These are phyloP conservation scores for Apolygus lucorum DNA, from an alignment of 1,140 invertebrate species.

Conservation along the genomic window DNA sequence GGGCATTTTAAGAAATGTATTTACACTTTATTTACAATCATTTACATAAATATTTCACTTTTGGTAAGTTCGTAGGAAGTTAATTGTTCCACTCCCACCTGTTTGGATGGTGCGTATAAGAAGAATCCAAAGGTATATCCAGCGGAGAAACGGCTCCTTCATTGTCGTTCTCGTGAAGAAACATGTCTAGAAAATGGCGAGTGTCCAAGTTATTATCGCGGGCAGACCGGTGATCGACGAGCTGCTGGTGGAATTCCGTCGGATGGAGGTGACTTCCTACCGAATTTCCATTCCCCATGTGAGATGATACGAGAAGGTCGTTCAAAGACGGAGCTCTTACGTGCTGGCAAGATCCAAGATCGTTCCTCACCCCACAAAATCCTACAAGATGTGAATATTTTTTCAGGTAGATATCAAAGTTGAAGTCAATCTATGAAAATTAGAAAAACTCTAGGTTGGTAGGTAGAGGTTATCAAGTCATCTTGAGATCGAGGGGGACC, in stretches of 20 bases:
- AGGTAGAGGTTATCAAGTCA: too few relatives aligned
- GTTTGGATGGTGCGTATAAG: constrained; percentile 1
- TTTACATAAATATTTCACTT: too few relatives aligned
- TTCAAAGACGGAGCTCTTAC: not conserved
- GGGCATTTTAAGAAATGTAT: too few relatives aligned
- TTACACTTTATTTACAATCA: too few relatives aligned
- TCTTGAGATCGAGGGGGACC: too few relatives aligned
- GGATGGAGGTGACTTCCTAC: not conserved
- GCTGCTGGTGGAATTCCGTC: not conserved
- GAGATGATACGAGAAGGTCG: not conserved
- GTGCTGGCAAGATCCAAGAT: not conserved
- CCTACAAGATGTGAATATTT: too few relatives aligned
- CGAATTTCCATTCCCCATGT: not conserved
- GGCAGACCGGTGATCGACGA: not conserved
- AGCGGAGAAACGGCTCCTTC: not conserved
- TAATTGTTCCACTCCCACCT: constrained; percentile 6
- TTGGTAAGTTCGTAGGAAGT: too few relatives aligned
- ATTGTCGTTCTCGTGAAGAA: not conserved
- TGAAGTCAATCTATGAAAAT: too few relatives aligned
- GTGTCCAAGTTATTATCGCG: too few relatives aligned
- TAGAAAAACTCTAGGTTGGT: too few relatives aligned
- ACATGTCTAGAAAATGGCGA: constrained; percentile 1
- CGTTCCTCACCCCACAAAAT: not conserved
- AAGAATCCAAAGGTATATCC: not conserved
- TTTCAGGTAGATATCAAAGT: too few relatives aligned